phyloP scores from a whole-genome alignment of 2,113 vertebrate species.

The Lepus americanus region DNA sequence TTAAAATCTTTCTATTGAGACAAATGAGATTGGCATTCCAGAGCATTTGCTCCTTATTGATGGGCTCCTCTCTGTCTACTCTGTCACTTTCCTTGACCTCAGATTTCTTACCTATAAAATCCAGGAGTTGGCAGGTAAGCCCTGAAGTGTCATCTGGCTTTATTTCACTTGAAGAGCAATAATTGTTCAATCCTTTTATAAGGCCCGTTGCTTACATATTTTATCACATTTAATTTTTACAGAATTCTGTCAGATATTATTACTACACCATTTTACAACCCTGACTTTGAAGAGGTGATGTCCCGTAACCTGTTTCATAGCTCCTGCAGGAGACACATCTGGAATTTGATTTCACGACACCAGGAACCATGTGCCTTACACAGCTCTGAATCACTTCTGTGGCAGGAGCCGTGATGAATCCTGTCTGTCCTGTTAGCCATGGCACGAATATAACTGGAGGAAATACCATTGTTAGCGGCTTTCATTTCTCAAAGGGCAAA shows the following conservation, averaged over 20 bases:
- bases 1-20: background rate
- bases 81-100: background rate
- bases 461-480: background rate
- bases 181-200: background rate
- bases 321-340: background rate
- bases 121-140: background rate
- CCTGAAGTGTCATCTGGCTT: background rate
- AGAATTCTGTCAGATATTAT: background rate
- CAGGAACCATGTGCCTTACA: rapidly evolving
- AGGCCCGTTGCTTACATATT: background rate
- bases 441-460: background rate
- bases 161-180: background rate
- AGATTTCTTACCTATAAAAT: background rate
- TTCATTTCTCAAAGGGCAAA: background rate
- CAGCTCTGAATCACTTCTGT: no score
- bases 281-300: slow-evolving; percentile 1
- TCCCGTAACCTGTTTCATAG: background rate
- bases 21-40: background rate
- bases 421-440: background rate
- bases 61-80: no score
- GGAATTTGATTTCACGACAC: background rate
- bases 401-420: background rate
- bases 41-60: background rate
- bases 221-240: slow-evolving; percentile 26
- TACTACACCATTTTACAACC: background rate